Base-by-base conservation (phyloP, 1,140 invertebrate genomes). In the Nephotettix cincticeps region DNA sequence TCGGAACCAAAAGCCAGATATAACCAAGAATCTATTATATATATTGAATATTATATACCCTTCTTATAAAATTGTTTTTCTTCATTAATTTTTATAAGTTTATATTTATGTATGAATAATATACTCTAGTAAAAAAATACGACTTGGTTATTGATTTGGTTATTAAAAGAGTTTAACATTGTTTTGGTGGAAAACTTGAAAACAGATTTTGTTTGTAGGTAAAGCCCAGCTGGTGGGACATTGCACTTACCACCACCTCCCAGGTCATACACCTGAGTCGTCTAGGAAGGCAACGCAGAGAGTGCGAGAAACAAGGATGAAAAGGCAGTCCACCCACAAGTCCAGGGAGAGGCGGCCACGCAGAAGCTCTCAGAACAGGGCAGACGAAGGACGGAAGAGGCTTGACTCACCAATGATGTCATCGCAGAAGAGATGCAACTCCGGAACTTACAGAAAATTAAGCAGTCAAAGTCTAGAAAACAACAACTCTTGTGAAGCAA, bases 191-290 rank as follows among this genome's bases (percentile, higher is more conserved):
- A n/a, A n/a, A n/a, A n/a, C n/a, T n/a, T n/a, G n/a, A n/a, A n/a
- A n/a, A n/a, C n/a, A n/a, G n/a, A n/a, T n/a, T n/a, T n/a, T n/a
- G n/a, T n/a, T 70, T 70, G 14, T 71, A 76, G 75, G 73, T 25
- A 75, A 75, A 40, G 63, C 25, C 45, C 51, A 71, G 27, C 74
- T 74, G 43, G 72, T 63, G 43, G 75, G 75, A 2, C 75, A 75
- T 43, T 75, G 75, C 47, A 68, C 69, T 1, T 73, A 73, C 30
- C 56, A 71, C 27, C 69, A 68, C n/a, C 23, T 73, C 23, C 64
- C 64, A 17, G 69, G 69, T 1, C 30, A 70, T 40, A 70, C 69
- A 14, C 69, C 69, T 32, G 69, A 70, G 17, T 29, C 51, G 69
- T 1, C 40, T 23, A 58, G 56, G 11, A 70, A 70, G 29, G n/a